Conservation (phyloP, 2,888 invertebrate species). For the Timema podura region DNA sequence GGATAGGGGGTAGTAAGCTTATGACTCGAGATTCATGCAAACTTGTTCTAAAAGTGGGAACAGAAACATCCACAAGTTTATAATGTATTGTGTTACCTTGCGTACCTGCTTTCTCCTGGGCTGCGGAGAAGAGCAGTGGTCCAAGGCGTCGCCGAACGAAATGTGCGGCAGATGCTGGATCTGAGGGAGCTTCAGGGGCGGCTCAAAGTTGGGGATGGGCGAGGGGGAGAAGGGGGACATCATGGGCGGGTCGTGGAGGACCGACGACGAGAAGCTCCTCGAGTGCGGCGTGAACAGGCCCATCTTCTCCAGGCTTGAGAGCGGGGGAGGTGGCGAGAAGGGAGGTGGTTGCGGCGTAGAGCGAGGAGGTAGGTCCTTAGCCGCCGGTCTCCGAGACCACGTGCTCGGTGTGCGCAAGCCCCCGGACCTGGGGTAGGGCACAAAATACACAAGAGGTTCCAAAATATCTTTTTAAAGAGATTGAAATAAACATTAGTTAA, state of each 20-base stretch:
- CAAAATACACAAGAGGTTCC: not conserved
- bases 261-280: constrained; percentile 24
- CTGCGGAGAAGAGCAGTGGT: constrained; percentile 68
- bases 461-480: too few relatives aligned
- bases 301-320: constrained; percentile 27
- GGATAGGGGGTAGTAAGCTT: too few relatives aligned
- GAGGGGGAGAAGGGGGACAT: constrained; percentile 31
- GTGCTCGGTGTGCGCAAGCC: constrained; percentile 58
- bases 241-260: constrained; percentile 42
- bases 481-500: too few relatives aligned
- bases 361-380: constrained; percentile 28
- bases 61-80: too few relatives aligned
- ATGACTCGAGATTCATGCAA: too few relatives aligned
- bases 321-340: constrained; percentile 29
- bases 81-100: constrained; percentile 3
- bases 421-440: constrained; percentile 53
- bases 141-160: constrained; percentile 47
- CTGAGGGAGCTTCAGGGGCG: constrained; percentile 37
- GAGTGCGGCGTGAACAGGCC: constrained; percentile 24
- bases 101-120: constrained; percentile 67
- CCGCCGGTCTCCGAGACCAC: constrained; percentile 30
- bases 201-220: constrained; percentile 36
- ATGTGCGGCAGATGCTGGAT: constrained; percentile 48
- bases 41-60: too few relatives aligned
- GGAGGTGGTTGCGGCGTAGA: constrained; percentile 38